phyloP scores from a whole-genome alignment of 2,113 vertebrate genomes.

The Pleuronectes platessa region DNA sequence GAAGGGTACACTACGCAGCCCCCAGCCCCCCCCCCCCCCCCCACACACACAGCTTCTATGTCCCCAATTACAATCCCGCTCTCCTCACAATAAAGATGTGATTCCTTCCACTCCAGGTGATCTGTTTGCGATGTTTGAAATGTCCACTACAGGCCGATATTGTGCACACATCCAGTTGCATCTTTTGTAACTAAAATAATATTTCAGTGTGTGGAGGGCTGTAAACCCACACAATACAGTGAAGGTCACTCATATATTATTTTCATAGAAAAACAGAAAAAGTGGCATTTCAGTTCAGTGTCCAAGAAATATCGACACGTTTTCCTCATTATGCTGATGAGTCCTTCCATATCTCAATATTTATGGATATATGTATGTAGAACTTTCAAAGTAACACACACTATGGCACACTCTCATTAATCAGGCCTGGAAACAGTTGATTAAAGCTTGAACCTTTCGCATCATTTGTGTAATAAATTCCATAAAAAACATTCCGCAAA shows the following conservation, averaged over 20 bases:
- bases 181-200: too few species aligned
- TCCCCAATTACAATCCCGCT: background rate
- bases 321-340: constrained; percentile 31
- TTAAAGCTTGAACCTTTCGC: constrained; percentile 29
- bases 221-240: too few species aligned
- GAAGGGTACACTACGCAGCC: background rate
- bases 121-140: constrained; percentile 2
- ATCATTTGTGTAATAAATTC: constrained; percentile 4
- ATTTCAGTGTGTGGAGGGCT: too few species aligned
- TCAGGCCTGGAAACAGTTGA: constrained; percentile 27
- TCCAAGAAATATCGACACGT: background rate
- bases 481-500: constrained; percentile 15
- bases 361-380: background rate
- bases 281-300: too few species aligned
- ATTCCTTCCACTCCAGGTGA: constrained; percentile 18
- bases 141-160: too few species aligned
- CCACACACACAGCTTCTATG: constrained; percentile 12
- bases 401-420: background rate
- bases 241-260: too few species aligned
- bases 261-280: too few species aligned
- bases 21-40: background rate
- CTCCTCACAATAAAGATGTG: constrained; percentile 44
- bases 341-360: constrained; percentile 17
- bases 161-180: too few species aligned
- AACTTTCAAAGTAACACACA: constrained; percentile 25